Percentiles rank a stretch among this genome's conserved stretches.
phyloP scores from a whole-genome alignment of 1,140 invertebrate genomes.

The Stegodyphus dumicola region DNA sequence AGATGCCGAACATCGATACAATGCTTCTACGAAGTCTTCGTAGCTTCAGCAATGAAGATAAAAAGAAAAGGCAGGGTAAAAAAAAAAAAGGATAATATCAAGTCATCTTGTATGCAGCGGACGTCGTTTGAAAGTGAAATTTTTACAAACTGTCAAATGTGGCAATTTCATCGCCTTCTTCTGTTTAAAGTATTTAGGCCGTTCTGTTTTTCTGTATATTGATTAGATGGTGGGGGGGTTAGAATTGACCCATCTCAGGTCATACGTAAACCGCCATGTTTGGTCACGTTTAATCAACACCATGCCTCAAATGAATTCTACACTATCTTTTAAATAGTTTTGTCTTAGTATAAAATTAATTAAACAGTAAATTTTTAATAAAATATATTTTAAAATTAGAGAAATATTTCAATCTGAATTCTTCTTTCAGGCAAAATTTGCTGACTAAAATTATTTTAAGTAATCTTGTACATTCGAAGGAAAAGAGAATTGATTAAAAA shows the following conservation, averaged over 20 bases:
- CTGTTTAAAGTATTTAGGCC: constrained; percentile 61
- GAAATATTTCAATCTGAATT: too few relatives aligned
- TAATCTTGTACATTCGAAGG: too few relatives aligned
- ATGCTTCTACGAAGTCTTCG: constrained; percentile 26
- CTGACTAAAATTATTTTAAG: too few relatives aligned
- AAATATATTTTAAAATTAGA: too few relatives aligned
- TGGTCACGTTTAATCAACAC: not conserved
- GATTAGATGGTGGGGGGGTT: constrained; percentile 34
- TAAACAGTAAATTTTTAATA: too few relatives aligned
- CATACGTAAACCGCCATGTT: constrained; percentile 11
- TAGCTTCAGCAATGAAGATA: constrained; percentile 24
- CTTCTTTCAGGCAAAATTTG: too few relatives aligned
- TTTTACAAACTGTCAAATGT: constrained; percentile 62
- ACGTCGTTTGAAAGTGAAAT: constrained; percentile 61
- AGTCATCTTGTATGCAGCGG: constrained; percentile 59
- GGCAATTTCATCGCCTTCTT: constrained; percentile 59
- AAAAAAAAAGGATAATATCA: constrained; percentile 57
- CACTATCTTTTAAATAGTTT: too few relatives aligned
- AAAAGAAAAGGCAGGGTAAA: constrained; percentile 3
- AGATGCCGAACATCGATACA: constrained; percentile 58
- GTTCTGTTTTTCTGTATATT: constrained; percentile 61
- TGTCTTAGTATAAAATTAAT: too few relatives aligned
- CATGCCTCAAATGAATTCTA: too few relatives aligned
- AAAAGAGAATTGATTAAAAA: too few relatives aligned
- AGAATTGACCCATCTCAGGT: not conserved